Evolutionary conservation across 35 echinoderm and acorn worm genomes (phyloP), one percentile per base, ranked within the genome.

Genomic region (Apostichopus californicus): DNA sequence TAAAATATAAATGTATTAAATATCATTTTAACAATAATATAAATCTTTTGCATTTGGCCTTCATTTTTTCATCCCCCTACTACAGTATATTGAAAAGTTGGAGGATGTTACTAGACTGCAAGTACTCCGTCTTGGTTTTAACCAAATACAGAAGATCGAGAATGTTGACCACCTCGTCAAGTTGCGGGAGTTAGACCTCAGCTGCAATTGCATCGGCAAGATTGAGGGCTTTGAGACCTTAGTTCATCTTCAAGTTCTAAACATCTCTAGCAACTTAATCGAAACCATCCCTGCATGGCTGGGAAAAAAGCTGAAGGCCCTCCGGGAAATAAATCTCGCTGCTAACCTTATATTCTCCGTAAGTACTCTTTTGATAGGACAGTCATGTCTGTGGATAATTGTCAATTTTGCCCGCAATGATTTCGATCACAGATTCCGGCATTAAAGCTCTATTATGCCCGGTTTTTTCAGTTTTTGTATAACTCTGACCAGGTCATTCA

Each of bases 1-100:
- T 46, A 3, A 46, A 3, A 46, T 0, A 46, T 3, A 46, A n/a
- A 46, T 46, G 1, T 46, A 46, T 46, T 46, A 46, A 46, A 46
- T 46, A 3, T 46, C 34, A 61, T 61, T 1, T 61, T 61, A 9
- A 61, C 58, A 61, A 61, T 61, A 61, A 61, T 46, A 46, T 46
- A 46, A n/a, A 46, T 46, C 34, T 46, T 46, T 46, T 46, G 34
- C 58, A 9, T 61, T 2, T 0, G 58, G 58, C 12, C 58, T 11
- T 2, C 6, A 9, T 61, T 61, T 9, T 60, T 61, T 61, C 58
- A 4, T 61, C 58, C 2, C 8, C 70, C 56, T 81, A n/a, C n/a
- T n/a, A 7, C 87, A 96, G 95, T 99, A 96, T 89, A 93, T 99
- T 57, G 97, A 99, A 77, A 99, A 99, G 28, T 91, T 99, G 9